Percentiles rank a stretch among this genome's conserved stretches.
Evolutionary conservation across 2,113 vertebrate genomes (phyloP).

Genomic region (Cephalopterus ornatus): DNA sequence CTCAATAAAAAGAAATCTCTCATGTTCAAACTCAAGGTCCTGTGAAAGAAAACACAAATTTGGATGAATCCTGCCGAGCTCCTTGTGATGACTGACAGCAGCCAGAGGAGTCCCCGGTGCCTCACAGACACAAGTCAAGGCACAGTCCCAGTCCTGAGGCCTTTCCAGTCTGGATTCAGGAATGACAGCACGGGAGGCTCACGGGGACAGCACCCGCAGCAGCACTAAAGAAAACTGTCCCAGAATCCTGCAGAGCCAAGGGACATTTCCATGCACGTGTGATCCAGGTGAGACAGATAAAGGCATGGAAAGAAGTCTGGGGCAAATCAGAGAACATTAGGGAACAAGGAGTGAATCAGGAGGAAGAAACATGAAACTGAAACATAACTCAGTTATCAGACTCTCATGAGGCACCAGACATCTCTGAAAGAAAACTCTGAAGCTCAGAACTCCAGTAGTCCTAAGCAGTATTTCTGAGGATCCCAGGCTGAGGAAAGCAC

Average conservation of each 20-base stretch:
- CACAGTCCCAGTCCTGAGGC: constrained; percentile 20
- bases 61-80: neutral
- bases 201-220: neutral
- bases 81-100: neutral
- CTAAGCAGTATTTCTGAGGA: neutral
- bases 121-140: constrained; percentile 31
- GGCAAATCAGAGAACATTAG: neutral
- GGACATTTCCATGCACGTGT: accelerated
- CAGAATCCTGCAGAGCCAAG: neutral
- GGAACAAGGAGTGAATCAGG: neutral
- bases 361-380: neutral
- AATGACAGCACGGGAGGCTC: neutral
- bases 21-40: neutral
- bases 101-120: neutral
- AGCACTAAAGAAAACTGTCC: neutral
- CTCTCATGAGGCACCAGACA: neutral
- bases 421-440: neutral
- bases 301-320: neutral
- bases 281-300: neutral
- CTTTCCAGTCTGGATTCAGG: neutral
- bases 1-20: neutral
- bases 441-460: neutral
- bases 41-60: constrained; percentile 7
- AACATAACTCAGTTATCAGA: neutral
- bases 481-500: neutral